phyloP scores from a whole-genome alignment of 2,797 vertebrate species.

The Choloepus didactylus region DNA sequence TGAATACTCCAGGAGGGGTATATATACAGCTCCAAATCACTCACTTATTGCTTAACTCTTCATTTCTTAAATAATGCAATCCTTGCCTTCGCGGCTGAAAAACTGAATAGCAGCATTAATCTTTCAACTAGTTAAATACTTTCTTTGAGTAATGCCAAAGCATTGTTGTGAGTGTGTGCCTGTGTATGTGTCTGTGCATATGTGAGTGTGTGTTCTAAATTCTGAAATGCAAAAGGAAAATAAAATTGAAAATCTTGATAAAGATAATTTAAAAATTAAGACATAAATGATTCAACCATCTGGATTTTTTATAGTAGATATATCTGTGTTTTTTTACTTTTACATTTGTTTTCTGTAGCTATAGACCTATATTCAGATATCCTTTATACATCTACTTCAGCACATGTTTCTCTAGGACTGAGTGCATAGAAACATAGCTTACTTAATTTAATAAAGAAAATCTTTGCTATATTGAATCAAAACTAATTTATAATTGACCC shows the following conservation, averaged over 20 bases:
- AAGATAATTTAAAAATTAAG: constrained; percentile 41
- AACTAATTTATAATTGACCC: not conserved
- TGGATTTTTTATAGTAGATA: not conserved
- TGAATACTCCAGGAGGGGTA: constrained; percentile 22
- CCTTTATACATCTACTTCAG: not conserved
- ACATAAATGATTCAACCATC: not conserved
- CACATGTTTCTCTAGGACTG: not conserved
- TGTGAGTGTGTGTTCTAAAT: constrained; percentile 31
- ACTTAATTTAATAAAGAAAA: constrained; percentile 21
- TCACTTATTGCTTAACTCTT: constrained; percentile 50
- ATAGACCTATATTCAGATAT: not conserved
- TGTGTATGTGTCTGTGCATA: not conserved
- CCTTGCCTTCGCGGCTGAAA: constrained; percentile 16
- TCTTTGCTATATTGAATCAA: not conserved
- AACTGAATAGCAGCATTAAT: constrained; percentile 42
- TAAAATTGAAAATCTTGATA: constrained; percentile 21
- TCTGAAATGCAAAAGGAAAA: constrained; percentile 9
- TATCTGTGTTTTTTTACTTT: not conserved
- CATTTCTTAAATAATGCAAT: constrained; percentile 73
- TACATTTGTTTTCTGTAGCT: not conserved
- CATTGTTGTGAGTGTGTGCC: not conserved
- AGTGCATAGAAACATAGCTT: not conserved
- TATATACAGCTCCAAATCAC: constrained; percentile 72
- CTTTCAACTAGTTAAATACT: constrained; percentile 69
- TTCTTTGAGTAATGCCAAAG: constrained; percentile 38